Conservation (phyloP, 53 echinoderm and acorn worm species). For the Patiria pectinifera region DNA sequence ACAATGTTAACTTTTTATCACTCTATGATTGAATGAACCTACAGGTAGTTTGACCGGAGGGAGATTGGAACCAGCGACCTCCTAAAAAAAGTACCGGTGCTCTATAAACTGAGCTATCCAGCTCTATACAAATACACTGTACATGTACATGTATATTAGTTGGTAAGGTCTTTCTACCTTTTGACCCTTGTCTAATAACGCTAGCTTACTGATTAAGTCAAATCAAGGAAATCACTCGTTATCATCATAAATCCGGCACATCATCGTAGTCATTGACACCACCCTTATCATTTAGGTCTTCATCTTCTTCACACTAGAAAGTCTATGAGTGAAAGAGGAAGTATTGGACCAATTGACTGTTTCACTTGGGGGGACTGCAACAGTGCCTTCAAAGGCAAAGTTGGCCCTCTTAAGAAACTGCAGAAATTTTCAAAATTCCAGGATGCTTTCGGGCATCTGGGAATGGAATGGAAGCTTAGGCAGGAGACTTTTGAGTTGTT, state of each 20-base stretch:
- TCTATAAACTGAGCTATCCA: too few relatives aligned
- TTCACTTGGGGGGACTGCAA: constrained; percentile 73
- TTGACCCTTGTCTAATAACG: too few relatives aligned
- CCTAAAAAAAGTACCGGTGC: too few relatives aligned
- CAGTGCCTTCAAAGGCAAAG: constrained; percentile 74
- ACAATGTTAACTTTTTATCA: too few relatives aligned
- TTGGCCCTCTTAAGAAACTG: constrained; percentile 29
- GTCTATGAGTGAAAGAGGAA: constrained; percentile 66
- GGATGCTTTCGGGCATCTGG: constrained; percentile 51
- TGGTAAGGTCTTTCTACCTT: too few relatives aligned
- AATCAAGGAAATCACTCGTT: not conserved
- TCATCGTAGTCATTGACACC: not conserved
- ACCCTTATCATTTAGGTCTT: not conserved
- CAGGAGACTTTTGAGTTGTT: constrained; percentile 30
- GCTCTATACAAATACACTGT: too few relatives aligned
- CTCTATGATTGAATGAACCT: too few relatives aligned
- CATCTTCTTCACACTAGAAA: constrained; percentile 24
- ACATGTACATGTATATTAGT: too few relatives aligned
- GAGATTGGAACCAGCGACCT: too few relatives aligned
- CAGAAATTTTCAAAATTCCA: not conserved
- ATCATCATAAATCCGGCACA: not conserved
- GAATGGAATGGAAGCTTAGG: constrained; percentile 45
- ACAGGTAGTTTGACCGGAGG: too few relatives aligned
- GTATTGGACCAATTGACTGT: constrained; percentile 35
- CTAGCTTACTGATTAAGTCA: not conserved